Evolutionary conservation across 2,888 invertebrate species (phyloP), one percentile per base, ranked within the genome.

Genomic region (Xestia sexstrigata): DNA sequence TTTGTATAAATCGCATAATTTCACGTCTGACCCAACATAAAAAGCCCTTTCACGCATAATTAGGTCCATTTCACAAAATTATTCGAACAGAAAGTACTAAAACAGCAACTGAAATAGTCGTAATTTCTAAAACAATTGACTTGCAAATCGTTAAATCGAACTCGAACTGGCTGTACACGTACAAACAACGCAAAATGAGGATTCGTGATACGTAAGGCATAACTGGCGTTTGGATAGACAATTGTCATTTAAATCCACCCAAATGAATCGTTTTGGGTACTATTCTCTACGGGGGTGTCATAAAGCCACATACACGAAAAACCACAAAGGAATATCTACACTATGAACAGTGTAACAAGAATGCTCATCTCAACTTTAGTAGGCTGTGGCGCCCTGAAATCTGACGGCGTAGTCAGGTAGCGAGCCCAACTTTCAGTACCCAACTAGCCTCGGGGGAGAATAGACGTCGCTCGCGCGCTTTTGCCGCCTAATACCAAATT

Each of bases 231-330:
- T 85, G 86, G 85, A 90, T 86, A 87, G 88, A 88, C 91, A 90
- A 92, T 91, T 89, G 89, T 91, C 89, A 91, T 92, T 93, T 92
- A 92, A 92, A 92, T 90, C 88, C 88, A 89, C 88, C 89, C 89
- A 91, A 93, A 93, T 91, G 90, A 92, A 90, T 91, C 90, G 89
- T 88, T 90, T 83, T 83, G 83, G 86, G 83, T 83, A 78, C 76
- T 85, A 86, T 76, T 74, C 84, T 82, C 79, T 86, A 88, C 83
- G 78, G 89, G 88, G 83, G 77, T 87, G 83, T 83, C 76, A 83
- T 87, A 85, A 72, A 83, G 70, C 74, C 88, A 89, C 78, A 89
- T 89, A 52, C 13, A 68, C 78, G 76, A 81, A 82, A 81, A 80
- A 35, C 20, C 23, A 39, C 20, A 42, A 45, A 78, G n/a, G 23